phyloP scores from a whole-genome alignment of 2,113 vertebrate genomes.

The Neopipo cinnamomea region DNA sequence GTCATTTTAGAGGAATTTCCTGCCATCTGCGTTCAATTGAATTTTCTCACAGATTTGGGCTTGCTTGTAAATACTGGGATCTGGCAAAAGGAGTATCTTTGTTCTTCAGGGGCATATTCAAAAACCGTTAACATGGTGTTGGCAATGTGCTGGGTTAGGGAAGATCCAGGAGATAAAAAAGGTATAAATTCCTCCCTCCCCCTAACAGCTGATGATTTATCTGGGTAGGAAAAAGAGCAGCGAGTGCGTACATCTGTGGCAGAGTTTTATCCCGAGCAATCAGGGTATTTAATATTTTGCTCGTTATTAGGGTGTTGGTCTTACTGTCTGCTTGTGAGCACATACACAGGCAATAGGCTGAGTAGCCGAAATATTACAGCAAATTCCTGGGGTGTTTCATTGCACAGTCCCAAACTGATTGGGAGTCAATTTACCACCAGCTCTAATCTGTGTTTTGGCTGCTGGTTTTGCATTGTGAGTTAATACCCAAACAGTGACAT shows the following conservation, averaged over 20 bases:
- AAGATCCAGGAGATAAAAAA: conserved; percentile 66
- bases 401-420: conserved; percentile 9
- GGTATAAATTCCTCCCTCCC: conserved; percentile 41
- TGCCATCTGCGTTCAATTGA: conserved; percentile 96
- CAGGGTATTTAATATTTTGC: background rate
- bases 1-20: conserved; percentile 98
- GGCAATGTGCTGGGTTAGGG: conserved; percentile 50
- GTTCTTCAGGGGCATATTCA: conserved; percentile 81
- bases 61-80: conserved; percentile 94
- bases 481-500: conserved; percentile 1
- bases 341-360: background rate
- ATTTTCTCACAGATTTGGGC: conserved; percentile 93
- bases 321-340: conserved; percentile 9
- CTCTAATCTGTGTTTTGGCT: conserved; percentile 56
- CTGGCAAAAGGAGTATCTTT: conserved; percentile 83
- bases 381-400: conserved; percentile 3
- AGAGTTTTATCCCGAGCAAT: conserved; percentile 31
- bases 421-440: conserved; percentile 35
- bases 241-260: background rate
- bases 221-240: background rate
- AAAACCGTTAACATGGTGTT: conserved; percentile 72
- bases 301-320: conserved; percentile 34
- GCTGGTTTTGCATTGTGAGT: conserved; percentile 1
- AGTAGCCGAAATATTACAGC: conserved; percentile 11
- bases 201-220: conserved; percentile 41